Conservation (phyloP, 2,113 vertebrate genomes). For the Apteryx owenii region DNA sequence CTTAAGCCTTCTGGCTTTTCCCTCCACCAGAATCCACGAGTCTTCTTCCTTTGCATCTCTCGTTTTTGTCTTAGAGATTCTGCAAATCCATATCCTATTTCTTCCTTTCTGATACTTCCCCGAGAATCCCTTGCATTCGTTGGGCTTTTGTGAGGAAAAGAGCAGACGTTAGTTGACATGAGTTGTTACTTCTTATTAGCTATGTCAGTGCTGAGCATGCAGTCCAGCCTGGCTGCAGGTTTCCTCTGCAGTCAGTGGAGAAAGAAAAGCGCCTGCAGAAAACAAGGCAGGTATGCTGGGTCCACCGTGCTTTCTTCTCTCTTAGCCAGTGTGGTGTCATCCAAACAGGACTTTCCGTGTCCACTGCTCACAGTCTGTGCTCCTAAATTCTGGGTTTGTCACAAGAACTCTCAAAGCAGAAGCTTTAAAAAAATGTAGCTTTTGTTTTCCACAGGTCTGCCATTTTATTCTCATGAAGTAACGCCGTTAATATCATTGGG, state of each 20-base stretch:
- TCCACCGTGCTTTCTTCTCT: background rate
- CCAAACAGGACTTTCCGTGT: background rate
- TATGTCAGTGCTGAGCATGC: fast-evolving
- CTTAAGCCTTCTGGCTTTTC: background rate
- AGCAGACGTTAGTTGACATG: background rate
- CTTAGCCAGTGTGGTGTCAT: background rate
- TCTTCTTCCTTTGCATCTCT: background rate
- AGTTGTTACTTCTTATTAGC: background rate
- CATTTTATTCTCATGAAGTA: background rate
- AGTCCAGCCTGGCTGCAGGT: background rate
- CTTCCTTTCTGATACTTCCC: background rate
- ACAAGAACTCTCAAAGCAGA: background rate
- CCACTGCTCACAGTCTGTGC: fast-evolving
- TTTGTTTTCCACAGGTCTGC: background rate
- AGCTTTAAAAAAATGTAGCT: background rate
- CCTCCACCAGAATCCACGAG: background rate
- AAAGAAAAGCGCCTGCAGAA: background rate
- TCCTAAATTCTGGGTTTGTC: background rate
- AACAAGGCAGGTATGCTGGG: fast-evolving
- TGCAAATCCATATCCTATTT: fast-evolving
- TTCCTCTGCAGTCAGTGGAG: background rate
- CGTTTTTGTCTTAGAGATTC: background rate
- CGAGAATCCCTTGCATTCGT: fast-evolving
- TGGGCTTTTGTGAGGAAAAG: too few species aligned
- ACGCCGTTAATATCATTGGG: background rate